phyloP scores from a whole-genome alignment of 2,888 invertebrate genomes.

The Lepeophtheirus nordmannii region DNA sequence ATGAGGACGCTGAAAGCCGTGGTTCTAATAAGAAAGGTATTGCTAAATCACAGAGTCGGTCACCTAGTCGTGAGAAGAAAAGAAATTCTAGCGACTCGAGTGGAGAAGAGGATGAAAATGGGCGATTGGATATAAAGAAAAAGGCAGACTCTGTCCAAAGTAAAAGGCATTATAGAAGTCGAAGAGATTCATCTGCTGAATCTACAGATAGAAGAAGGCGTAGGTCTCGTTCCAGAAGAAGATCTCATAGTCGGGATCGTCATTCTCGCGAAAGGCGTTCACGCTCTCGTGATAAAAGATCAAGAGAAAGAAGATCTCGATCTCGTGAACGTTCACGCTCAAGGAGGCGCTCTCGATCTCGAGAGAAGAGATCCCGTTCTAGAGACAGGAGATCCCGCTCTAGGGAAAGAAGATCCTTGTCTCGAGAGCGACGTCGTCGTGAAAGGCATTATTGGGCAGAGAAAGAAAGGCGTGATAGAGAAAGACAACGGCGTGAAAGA shows the following conservation, averaged over 20 bases:
- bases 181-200: conserved; percentile 44
- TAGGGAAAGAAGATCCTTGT: conserved; percentile 18
- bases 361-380: conserved; percentile 24
- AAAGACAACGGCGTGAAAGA: conserved; percentile 31
- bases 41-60: conserved; percentile 25
- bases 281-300: conserved; percentile 23
- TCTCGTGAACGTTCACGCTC: conserved; percentile 31
- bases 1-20: too few relatives aligned
- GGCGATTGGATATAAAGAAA: conserved; percentile 52
- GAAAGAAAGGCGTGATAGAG: conserved; percentile 31
- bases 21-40: neutral
- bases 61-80: conserved; percentile 15
- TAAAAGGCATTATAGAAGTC: conserved; percentile 66
- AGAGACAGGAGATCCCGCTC: conserved; percentile 22
- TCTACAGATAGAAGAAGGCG: conserved; percentile 36
- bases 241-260: neutral
- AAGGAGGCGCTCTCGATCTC: conserved; percentile 30
- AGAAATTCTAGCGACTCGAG: neutral
- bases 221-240: neutral
- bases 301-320: conserved; percentile 28
- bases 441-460: conserved; percentile 30
- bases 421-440: conserved; percentile 15
- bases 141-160: conserved; percentile 67
- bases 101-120: conserved; percentile 31
- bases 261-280: conserved; percentile 26